These are phyloP conservation scores for Chlamydotis undulata DNA, from an alignment of 2,113 vertebrate genomes.

Conservation along the genomic window DNA sequence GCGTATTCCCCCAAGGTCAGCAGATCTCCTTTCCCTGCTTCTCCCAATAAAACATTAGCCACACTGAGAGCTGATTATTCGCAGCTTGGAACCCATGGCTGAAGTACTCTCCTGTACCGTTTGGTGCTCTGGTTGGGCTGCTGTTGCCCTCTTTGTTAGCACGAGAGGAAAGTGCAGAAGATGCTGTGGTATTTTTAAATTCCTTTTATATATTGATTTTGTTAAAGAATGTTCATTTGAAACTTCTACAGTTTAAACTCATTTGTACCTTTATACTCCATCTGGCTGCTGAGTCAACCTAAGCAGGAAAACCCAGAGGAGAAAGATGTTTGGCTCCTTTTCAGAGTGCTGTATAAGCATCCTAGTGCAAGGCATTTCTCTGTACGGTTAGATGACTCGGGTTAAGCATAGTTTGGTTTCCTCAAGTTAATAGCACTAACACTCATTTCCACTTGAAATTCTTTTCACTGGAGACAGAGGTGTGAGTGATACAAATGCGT, in stretches of 20 bases:
- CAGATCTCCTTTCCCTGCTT: not conserved
- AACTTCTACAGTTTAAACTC: conserved; percentile 23
- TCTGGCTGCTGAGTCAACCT: conserved; percentile 76
- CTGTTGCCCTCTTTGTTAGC: not conserved
- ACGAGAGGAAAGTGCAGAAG: not conserved
- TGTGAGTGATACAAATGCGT: not conserved
- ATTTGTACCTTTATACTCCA: conserved; percentile 41
- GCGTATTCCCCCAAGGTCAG: not conserved
- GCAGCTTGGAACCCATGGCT: not conserved
- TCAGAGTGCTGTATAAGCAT: conserved; percentile 38
- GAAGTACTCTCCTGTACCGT: not conserved
- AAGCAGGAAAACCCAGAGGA: conserved; percentile 65
- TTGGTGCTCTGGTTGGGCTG: not conserved
- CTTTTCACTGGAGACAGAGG: not conserved
- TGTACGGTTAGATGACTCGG: not conserved
- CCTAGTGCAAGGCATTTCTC: not conserved
- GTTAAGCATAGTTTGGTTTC: not conserved
- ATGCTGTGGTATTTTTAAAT: conserved; percentile 1
- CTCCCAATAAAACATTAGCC: not conserved
- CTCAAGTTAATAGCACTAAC: not conserved
- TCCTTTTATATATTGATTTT: conserved; percentile 36
- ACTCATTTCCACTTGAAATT: not conserved
- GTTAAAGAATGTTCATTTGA: conserved; percentile 44
- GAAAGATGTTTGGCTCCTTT: conserved; percentile 47
- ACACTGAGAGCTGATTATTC: not conserved